phyloP scores from a whole-genome alignment of 2,113 vertebrate genomes.

The Mobula hypostoma region DNA sequence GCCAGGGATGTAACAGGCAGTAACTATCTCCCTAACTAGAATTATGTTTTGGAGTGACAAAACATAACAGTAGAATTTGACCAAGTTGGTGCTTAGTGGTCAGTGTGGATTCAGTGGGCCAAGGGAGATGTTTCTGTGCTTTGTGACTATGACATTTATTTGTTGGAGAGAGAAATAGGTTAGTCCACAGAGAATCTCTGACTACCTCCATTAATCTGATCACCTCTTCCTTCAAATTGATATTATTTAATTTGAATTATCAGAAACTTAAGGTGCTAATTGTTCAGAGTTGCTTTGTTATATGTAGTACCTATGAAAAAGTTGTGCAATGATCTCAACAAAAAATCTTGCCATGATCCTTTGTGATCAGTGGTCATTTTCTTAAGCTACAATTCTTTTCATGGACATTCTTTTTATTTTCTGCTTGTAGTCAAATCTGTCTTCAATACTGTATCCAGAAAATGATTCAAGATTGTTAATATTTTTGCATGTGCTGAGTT shows the following conservation, averaged over 20 bases:
- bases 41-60: no score
- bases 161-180: no score
- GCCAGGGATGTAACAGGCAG: no score
- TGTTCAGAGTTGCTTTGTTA: not conserved
- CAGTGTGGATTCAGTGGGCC: no score
- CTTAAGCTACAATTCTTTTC: not conserved
- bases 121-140: no score
- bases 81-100: no score
- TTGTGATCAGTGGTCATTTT: not conserved
- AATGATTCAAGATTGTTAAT: conserved; percentile 29
- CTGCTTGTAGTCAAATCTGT: not conserved
- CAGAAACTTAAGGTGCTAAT: not conserved
- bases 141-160: no score
- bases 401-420: not conserved
- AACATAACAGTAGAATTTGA: no score
- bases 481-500: not conserved
- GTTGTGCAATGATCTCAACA: not conserved
- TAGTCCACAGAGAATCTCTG: not conserved
- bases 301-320: not conserved
- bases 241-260: not conserved
- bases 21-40: no score
- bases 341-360: not conserved
- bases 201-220: no score
- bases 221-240: not conserved
- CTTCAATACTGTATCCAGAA: not conserved